Conservation (phyloP, 2,797 vertebrate genomes). For the Simalia tracyae region DNA sequence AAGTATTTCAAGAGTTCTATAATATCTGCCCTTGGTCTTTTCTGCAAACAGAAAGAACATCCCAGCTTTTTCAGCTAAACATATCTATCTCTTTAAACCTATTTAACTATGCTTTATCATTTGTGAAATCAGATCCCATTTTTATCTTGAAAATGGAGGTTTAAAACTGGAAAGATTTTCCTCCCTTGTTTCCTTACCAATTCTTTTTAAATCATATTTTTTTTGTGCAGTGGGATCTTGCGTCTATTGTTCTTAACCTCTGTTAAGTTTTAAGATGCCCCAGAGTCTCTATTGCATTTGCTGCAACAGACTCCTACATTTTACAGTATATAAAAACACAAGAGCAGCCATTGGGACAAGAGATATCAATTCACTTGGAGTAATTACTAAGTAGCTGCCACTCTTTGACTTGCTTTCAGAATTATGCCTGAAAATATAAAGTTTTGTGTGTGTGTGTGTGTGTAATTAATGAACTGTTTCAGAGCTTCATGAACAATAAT, state of each 20-base stretch:
- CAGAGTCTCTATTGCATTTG: not conserved
- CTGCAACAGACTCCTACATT: not conserved
- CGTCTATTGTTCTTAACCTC: too few relatives aligned
- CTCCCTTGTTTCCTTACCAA: not conserved
- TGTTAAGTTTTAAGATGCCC: not conserved
- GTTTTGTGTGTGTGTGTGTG: not conserved
- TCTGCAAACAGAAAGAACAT: not conserved
- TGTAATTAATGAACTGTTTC: not conserved
- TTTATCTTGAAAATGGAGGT: not conserved
- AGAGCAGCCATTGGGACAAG: not conserved
- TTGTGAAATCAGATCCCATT: not conserved
- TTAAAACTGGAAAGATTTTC: not conserved
- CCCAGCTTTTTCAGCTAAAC: not conserved
- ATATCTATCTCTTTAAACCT: not conserved
- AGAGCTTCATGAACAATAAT: not conserved
- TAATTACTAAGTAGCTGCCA: constrained; percentile 3
- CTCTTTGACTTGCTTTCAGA: not conserved
- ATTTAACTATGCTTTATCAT: not conserved
- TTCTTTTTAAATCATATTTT: not conserved
- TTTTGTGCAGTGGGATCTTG: not conserved
- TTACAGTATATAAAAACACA: not conserved
- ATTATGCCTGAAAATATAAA: not conserved
- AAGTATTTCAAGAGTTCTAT: not conserved
- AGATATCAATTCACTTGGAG: constrained; percentile 2
- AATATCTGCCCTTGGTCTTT: not conserved